Evolutionary conservation across 2,113 vertebrate species (phyloP), one percentile per base, ranked within the genome.

Genomic region (Eulemur macaco): DNA sequence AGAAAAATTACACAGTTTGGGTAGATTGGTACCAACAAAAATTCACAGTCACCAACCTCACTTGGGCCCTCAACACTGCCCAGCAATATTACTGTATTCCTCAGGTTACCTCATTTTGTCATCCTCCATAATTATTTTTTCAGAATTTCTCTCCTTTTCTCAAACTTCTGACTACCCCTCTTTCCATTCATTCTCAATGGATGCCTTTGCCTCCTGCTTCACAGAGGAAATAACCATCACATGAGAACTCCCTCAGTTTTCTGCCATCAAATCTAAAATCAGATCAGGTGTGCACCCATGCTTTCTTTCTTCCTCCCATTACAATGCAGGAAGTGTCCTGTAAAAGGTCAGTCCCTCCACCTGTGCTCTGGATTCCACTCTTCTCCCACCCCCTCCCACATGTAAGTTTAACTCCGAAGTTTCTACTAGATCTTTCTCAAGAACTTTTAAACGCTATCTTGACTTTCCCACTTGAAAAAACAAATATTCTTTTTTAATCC

Each of bases 371-470:
- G 7, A 86, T 50, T 31, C 39, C 6, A 77, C 37, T 20, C 54
- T 17, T 93, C 23, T 80, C 21, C 42, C 29, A 83, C n/a, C 95
- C 92, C 93, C n/a, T 84, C 10, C 47, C 23, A 34, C n/a, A 15
- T 45, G 8, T n/a, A 34, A 45, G 5, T 80, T 87, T 92, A 88
- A 96, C 37, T 73, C 42, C 68, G 39, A 81, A 86, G 60, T 94
- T 64, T 73, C 56, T 56, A 17, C 77, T 91, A 76, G 12, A 52
- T 83, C 31, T 83, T 96, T 91, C 66, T 85, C 20, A n/a, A 87
- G 29, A 68, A 17, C 31, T 97, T 95, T 97, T 91, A 91, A 91
- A 52, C 10, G 47, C 64, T 25, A 77, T 82, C 56, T 91, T 94
- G 4, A 91, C 31, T 82, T 37, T 85, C 29, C 5, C 37, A 93